Base-by-base conservation (phyloP, 2,113 vertebrate species). In the Nycticryphes semicollaris region DNA sequence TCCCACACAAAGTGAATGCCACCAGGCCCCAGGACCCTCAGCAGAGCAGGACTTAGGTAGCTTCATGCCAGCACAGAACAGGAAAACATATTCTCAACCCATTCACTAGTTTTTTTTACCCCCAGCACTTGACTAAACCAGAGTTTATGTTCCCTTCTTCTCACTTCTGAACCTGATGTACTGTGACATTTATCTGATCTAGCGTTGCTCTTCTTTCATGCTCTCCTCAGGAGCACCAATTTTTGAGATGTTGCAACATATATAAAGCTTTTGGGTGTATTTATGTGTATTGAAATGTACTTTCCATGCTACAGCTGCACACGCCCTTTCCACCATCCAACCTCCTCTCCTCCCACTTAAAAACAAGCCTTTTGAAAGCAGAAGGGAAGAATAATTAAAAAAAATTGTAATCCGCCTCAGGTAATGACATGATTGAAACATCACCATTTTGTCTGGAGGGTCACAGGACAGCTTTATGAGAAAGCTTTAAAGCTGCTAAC, bases 361-460 rank as follows among this genome's bases (percentile, higher is more conserved):
- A 92, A 95, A 96, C 92, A 96, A 96, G 31, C 41, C 83, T 93
- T 95, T 94, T 97, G 85, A 97, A 97, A 96, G 86, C 83, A 89
- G 76, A 93, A 84, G 84, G 92, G 88, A 95, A 95, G 94, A 96
- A 96, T 94, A 96, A 96, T 97, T 96, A 5, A 53, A 84, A 95
- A 93, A 95, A 96, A 94, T 59, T 80, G 68, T 87, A 93, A 89
- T 95, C 51, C 85, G 95, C 95, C 96, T 91, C 77, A n/a, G 95
- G 96, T 94, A 86, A 96, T 87, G 75, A 89, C 92, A 96, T 93
- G 94, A 97, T 97, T 96, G 94, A 97, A 96, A 96, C 95, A 96
- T 97, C 96, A 94, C 57, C 94, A 89, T 96, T 95, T 96, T 97
- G 95, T 94, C 93, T 96, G 94, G 85, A 95, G 92, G 91, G 94